These are phyloP conservation scores for Perizoma affinitatum DNA, from an alignment of 2,888 invertebrate species.

Conservation along the genomic window DNA sequence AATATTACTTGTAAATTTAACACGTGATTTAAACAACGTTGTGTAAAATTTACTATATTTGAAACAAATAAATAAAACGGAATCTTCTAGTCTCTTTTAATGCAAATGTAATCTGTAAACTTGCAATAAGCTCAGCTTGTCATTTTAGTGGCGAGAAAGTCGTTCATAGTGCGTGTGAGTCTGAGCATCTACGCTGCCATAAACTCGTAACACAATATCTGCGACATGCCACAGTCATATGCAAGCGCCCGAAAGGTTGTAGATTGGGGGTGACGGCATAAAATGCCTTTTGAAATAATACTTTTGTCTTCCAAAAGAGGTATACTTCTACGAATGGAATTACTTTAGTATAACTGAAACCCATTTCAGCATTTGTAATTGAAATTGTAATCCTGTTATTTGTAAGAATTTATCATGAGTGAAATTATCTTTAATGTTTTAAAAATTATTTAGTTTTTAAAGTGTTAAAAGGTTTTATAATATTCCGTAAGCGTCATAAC, in stretches of 20 bases:
- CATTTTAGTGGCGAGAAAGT: no score
- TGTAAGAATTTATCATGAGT: conserved; percentile 7
- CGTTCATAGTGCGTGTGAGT: no score
- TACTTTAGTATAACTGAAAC: conserved; percentile 11
- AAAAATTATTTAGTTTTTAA: background rate
- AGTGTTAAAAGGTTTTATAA: no score
- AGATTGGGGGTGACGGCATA: conserved; percentile 17
- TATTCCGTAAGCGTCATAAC: no score
- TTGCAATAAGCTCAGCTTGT: no score
- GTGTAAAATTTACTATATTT: no score
- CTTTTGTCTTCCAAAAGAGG: conserved; percentile 16
- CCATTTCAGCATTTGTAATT: conserved; percentile 10
- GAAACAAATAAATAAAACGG: no score
- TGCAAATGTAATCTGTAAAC: no score
- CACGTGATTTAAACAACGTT: no score
- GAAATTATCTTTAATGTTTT: conserved; percentile 12
- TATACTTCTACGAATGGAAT: conserved; percentile 18
- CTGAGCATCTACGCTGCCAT: no score
- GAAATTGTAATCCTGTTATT: conserved; percentile 13
- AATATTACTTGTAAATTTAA: no score
- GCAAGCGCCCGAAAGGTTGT: conserved; percentile 5
- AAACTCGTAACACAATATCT: background rate
- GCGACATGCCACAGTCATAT: conserved; percentile 9
- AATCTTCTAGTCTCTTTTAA: no score
- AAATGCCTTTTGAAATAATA: conserved; percentile 23